Base-by-base conservation (phyloP, 2,888 invertebrate genomes). In the Saturnia pavonia region DNA sequence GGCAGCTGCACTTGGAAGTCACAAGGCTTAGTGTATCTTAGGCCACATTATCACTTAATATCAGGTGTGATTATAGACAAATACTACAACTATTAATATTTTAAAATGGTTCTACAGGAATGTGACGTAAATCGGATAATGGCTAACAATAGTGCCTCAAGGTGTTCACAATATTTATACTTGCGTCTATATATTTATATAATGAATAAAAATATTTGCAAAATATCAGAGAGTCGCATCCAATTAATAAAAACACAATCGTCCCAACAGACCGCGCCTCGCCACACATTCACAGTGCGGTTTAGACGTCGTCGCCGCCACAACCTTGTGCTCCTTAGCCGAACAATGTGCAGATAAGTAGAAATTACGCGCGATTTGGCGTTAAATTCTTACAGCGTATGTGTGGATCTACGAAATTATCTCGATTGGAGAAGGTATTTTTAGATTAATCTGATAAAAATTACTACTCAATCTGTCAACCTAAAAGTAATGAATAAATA, bases 291-390 rank as follows among this genome's bases (percentile, higher is more conserved):
- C 65, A 40, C 65, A 40, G 40, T 80, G 68, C 48, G 48, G 80
- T 83, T 83, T 87, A 85, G 87, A 87, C 89, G 91, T 89, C 89
- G 83, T 81, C 88, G 82, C 78, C 77, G 84, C 76, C 75, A 77
- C 83, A 91, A 88, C 93, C 91, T 92, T 92, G 92, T 91, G 90
- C 91, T 81, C 85, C 86, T 90, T 91, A 86, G 84, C 82, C 85
- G 88, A 89, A 92, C 92, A 92, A 92, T 91, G 90, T 88, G 84
- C 88, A 85, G 92, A 91, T 91, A 92, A 92, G 91, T 85, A 80
- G 86, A 91, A 92, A 93, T 93, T 92, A 92, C 91, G 66, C 34
- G 79, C 87, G 89, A 90, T 91, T 91, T 86, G 89, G 89, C 91
- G 92, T 87, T 89, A 91, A 88, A 92, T 92, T 92, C 91, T 88